A percentile compares a stretch with the other conserved stretches of the same genome.
These are phyloP conservation scores for Phataginus tricuspis DNA, from an alignment of 2,797 vertebrate species.

Conservation along the genomic window DNA sequence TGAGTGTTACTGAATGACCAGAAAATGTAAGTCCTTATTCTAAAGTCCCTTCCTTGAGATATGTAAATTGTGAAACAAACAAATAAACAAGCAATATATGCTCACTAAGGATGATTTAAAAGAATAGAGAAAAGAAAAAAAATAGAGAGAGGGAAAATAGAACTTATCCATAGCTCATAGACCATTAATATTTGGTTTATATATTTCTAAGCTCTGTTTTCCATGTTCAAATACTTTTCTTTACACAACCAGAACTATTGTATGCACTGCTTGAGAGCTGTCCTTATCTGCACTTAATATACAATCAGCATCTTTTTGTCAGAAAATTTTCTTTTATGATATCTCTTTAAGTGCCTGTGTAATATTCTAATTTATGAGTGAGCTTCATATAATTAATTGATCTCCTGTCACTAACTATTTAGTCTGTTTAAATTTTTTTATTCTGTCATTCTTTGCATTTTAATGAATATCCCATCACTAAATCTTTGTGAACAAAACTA, in stretches of 20 bases:
- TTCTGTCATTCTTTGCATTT: neutral
- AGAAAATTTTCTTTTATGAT: neutral
- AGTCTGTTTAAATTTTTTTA: neutral
- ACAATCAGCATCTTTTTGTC: neutral
- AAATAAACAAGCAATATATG: neutral
- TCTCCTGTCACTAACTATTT: neutral
- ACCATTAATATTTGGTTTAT: neutral
- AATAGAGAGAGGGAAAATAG: neutral
- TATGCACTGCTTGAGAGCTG: neutral
- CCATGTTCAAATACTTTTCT: neutral
- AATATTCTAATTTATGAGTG: neutral
- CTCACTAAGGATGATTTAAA: neutral
- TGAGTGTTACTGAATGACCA: neutral
- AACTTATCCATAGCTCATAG: neutral
- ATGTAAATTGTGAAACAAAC: neutral
- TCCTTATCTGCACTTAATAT: neutral
- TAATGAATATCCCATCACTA: neutral
- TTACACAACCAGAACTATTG: neutral
- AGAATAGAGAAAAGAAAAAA: neutral
- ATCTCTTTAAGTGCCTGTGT: neutral
- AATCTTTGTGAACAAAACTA: neutral
- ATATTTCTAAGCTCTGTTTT: neutral
- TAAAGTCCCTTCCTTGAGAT: neutral
- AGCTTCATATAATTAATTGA: neutral
- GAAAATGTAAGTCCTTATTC: neutral